Base-by-base conservation (phyloP, 2,113 vertebrate genomes). In the Alethe diademata region DNA sequence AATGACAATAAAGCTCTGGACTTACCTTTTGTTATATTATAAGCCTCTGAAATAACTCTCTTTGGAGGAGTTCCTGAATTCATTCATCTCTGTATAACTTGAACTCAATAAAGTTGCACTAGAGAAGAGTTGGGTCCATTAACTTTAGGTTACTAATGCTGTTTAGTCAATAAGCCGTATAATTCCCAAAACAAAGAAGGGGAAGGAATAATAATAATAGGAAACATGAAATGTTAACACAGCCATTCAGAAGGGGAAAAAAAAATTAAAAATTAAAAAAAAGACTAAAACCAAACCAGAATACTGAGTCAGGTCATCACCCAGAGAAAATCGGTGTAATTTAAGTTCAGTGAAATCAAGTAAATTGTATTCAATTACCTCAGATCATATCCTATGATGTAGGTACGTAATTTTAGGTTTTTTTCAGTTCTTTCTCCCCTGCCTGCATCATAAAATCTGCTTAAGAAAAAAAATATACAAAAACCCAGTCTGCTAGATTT, bases 151-250 rank as follows among this genome's bases (percentile, higher is more conserved):
- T 92, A 93, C 60, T 86, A 80, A 74, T 86, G 85, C 51, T 94
- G 45, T 88, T 94, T 94, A 93, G 65, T 95, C 74, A 94, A 88
- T 95, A 93, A 95, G 19, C 35, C 71, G 42, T 93, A 62, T 78
- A 95, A 95, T 90, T 94, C 64, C 64, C 58, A 56, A 92, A 94
- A 88, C 47, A 93, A 92, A 78, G 70, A 82, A 50, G 8, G 3
- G 6, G 13, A 57, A 87, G 33, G 6, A 88, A 78, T 64, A 88
- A 64, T 81, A 81, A 65, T 71, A 89, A 61, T 61, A 78, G 66
- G 71, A 94, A 90, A 88, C 51, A 88, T 62, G 66, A 94, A 82
- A 88, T 86, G 58, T 83, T 71, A 83, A 43, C 66, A 50, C 26
- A 58, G 17, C 4, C 74, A 38, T 88, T 90, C 45, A 58, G 60